phyloP scores from a whole-genome alignment of 2,113 vertebrate genomes.

The Hemicordylus capensis region DNA sequence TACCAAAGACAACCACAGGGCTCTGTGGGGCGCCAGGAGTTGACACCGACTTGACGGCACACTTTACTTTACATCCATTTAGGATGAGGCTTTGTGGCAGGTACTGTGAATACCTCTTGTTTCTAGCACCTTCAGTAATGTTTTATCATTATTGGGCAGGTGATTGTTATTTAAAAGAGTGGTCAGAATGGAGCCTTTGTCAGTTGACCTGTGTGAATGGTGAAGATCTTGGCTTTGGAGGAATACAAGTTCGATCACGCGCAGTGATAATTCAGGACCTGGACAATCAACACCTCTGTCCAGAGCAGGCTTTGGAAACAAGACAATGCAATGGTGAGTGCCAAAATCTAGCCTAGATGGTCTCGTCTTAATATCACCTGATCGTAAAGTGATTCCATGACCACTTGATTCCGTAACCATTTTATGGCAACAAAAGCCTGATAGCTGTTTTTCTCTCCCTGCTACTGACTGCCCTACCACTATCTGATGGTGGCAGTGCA shows the following conservation, averaged over 20 bases:
- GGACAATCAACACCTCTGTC: slow-evolving; percentile 92
- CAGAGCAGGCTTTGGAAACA: slow-evolving; percentile 91
- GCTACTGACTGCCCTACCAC: too few relatives aligned
- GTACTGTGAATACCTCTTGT: fast-evolving
- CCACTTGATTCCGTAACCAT: too few relatives aligned
- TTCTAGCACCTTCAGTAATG: not conserved
- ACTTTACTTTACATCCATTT: too few relatives aligned
- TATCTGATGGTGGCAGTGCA: too few relatives aligned
- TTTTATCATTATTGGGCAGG: slow-evolving; percentile 74
- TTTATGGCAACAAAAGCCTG: too few relatives aligned
- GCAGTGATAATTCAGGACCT: slow-evolving; percentile 92
- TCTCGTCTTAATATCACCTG: not conserved
- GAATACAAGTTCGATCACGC: slow-evolving; percentile 90
- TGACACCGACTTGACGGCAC: too few relatives aligned
- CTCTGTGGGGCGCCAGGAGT: too few relatives aligned
- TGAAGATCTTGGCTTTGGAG: slow-evolving; percentile 87
- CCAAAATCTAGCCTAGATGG: not conserved
- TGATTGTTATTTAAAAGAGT: slow-evolving; percentile 96
- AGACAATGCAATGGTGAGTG: slow-evolving; percentile 86
- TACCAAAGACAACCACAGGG: too few relatives aligned
- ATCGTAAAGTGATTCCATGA: too few relatives aligned
- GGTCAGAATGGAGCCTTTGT: slow-evolving; percentile 95
- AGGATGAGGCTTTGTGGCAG: not conserved
- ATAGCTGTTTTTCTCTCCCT: too few relatives aligned
- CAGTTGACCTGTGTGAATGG: slow-evolving; percentile 91